Evolutionary conservation across 53 echinoderm and acorn worm species (phyloP), one percentile per base, ranked within the genome.

Genomic region (Apostichopus leukothele): DNA sequence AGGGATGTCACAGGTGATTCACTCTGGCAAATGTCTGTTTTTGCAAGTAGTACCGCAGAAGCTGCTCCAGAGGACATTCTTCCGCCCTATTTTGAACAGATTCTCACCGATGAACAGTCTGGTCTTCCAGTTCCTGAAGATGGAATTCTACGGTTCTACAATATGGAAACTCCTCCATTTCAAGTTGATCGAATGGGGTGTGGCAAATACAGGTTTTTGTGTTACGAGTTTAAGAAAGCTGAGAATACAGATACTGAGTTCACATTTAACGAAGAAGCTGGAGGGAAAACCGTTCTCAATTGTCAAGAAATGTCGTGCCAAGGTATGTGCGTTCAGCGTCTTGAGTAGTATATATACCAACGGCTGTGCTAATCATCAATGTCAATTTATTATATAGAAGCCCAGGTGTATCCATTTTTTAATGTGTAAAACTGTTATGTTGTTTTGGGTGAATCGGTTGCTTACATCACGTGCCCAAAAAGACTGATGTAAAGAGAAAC

Each of bases 121-220:
- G 39, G 75, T 20, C 57, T 75, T 10, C 74, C 74, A 6, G 22
- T 87, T 19, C 88, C 75, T 9, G 88, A 74, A 12, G 88, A 75
- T 27, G 74, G 75, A 3, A 74, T 75, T 54, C 75, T 87, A 21
- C 51, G 51, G 18, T 87, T 87, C 54, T 53, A 74, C 88, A 60
- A 87, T 26, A 87, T 87, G 74, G 55, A 73, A 25, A 87, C 88
- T n/a, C 88, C 88, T 3, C 88, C 88, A 50, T 87, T 87, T n/a
- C 74, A 74, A 53, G 88, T 87, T 4, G 88, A 87, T 9, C 53
- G 75, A 5, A 74, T 87, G 75, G 88, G 88, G n/a, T 87, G 88
- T 26, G 88, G 88, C 9, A 75, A 87, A 52, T 87, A 55, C 27
- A 74, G 52, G 51, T 75, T 54, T 75, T 54, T 87, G 53, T 87